Base-by-base conservation (phyloP, 2,113 vertebrate species). In the Edolisoma coerulescens region DNA sequence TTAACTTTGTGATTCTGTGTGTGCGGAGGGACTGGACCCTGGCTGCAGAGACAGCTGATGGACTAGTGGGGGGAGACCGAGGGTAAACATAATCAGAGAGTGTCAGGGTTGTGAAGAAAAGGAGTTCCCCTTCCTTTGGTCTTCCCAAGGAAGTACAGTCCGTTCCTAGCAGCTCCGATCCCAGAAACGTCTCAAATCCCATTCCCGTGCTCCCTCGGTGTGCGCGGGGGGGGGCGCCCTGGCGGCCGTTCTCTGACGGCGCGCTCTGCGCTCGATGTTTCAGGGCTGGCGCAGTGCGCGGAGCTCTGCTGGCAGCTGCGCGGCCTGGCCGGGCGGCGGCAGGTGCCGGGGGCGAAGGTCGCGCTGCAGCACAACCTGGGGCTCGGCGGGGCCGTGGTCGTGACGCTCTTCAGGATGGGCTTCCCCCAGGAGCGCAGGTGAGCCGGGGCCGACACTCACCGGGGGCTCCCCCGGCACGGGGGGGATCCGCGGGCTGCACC, bases 221-320 rank as follows among this genome's bases (percentile, higher is more conserved):
- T 0, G 50, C 3, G 16, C 35, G 39, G 77, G 19, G 4, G 41
- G 2, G 50, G 50, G 9, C 35, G 65, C n/a, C n/a, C 39, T 1
- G 2, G 13, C 30, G 41, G 27, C 13, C 13, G 61, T 8, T 24
- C 3, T 3, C 44, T 86, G 71, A 86, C 64, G 47, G 44, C 37
- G 3, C 1, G 57, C 82, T 96, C 94, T 93, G 73, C 95, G 93
- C 78, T 96, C 92, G 93, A 96, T 94, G 97, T 83, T 73, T 89
- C 96, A 99, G 99, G 99, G 93, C 98, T 99, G 98, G 99, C 99
- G 75, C 99, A 99, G 98, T 99, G 99, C 95, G 98, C 98, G 6
- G 99, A 99, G 96, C 98, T 99, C 65, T 99, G 99, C 98, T 99
- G 99, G 99, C 99, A 99, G 97, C 99, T 99, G 81, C 96, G 99